Base-by-base conservation (phyloP, 1,140 invertebrate genomes). In the Pseudachorutes palmiensis region DNA sequence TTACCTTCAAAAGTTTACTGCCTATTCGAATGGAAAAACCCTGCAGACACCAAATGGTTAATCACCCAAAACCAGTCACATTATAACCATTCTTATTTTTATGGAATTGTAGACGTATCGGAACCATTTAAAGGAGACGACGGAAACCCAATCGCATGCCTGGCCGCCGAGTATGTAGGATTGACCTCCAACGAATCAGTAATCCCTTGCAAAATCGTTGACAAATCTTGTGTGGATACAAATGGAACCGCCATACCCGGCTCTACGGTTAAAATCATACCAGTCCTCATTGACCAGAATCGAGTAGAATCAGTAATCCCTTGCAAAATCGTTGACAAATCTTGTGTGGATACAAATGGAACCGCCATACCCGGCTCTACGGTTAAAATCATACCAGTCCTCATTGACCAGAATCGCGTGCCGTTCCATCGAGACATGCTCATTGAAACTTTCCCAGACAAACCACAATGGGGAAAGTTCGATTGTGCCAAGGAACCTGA, bases 401-500 rank as follows among this genome's bases (percentile, higher is more conserved):
- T 55, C 12, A 24, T 55, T 19, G 51, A 55, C 24, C 5, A 14
- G 51, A 55, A 12, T 26, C 14, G 51, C 5, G 51, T 55, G 24
- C 51, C 51, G 9, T 26, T 14, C 24, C 51, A 55, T 24, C 9
- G 51, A 22, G 51, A 55, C 51, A 26, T 5, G 9, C 12, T 55
- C 5, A 55, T 26, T 14, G 51, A 55, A 55, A 55, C 51, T 19
- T 55, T 16, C 24, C 51, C 51, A 22, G 51, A 55, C 12, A 55
- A 55, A 26, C 14, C 14, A 26, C 51, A 55, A 55, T 55, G 51
- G 51, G 51, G 51, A 14, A 55, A 55, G 24, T 55, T 16, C 51
- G 51, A 55, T 22, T 55, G 51, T 24, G 9, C 51, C 24, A 55
- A 55, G 24, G 51, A 55, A 14, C 51, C 51, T 55, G 51, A 55